A percentile compares a stretch with the other conserved stretches of the same genome.
Conservation (phyloP, 2,888 invertebrate species). For the Orthosia gothica region DNA sequence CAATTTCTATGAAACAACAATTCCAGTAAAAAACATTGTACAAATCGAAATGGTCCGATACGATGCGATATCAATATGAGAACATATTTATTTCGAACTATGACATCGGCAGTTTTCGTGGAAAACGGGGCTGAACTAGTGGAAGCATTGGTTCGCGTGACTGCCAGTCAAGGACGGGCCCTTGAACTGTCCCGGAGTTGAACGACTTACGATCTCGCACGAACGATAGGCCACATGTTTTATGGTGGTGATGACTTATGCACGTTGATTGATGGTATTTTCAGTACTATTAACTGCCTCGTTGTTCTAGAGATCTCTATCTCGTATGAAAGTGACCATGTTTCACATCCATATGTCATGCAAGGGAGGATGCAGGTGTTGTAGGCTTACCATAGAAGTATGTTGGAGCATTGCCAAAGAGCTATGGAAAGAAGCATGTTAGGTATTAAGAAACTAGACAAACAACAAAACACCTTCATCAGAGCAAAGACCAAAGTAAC, state of each 20-base stretch:
- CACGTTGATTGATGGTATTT: constrained; percentile 26
- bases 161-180: constrained; percentile 67
- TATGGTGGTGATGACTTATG: constrained; percentile 30
- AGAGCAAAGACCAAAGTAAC: too few relatives aligned
- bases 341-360: too few relatives aligned
- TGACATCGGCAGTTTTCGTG: constrained; percentile 69
- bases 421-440: too few relatives aligned
- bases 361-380: too few relatives aligned
- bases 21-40: constrained; percentile 42
- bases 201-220: constrained; percentile 66
- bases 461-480: too few relatives aligned
- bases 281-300: too few relatives aligned
- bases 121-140: constrained; percentile 70
- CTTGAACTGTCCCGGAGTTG: constrained; percentile 74
- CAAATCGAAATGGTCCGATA: constrained; percentile 46
- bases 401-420: too few relatives aligned
- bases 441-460: too few relatives aligned
- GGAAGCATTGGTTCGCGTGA: constrained; percentile 71
- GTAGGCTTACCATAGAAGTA: too few relatives aligned
- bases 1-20: constrained; percentile 17
- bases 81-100: constrained; percentile 64
- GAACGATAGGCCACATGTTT: constrained; percentile 47
- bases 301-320: too few relatives aligned
- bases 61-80: constrained; percentile 50
- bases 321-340: too few relatives aligned